Percentiles rank a stretch among this genome's conserved stretches.
These are phyloP conservation scores for Camptogramma bilineatum DNA, from an alignment of 2,888 invertebrate species.

Conservation along the genomic window DNA sequence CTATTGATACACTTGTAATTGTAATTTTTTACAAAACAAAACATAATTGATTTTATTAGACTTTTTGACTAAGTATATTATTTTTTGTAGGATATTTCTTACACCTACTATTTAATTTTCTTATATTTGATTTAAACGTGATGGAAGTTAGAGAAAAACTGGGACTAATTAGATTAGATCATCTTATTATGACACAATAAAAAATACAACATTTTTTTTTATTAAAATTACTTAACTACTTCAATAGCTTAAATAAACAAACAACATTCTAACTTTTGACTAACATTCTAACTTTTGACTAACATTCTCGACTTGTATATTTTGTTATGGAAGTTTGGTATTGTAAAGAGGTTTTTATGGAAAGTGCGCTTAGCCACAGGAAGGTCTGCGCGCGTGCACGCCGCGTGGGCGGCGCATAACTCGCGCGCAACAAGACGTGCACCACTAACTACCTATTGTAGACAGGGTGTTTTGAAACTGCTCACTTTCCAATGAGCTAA, in stretches of 20 bases:
- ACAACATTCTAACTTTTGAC: no score
- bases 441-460: slow-evolving; percentile 74
- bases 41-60: background rate
- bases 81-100: no score
- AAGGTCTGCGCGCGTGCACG: slow-evolving; percentile 50
- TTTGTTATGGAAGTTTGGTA: background rate
- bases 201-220: no score
- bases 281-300: no score
- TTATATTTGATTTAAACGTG: no score
- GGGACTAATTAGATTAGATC: no score
- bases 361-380: slow-evolving; percentile 20
- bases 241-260: no score
- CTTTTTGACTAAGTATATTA: background rate
- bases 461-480: slow-evolving; percentile 57
- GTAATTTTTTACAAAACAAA: background rate
- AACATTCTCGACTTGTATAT: background rate
- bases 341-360: slow-evolving; percentile 11
- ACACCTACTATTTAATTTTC: no score
- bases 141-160: no score
- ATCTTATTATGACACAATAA: no score
- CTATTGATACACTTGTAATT: background rate
- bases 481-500: no score
- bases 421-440: slow-evolving; percentile 79
- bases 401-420: slow-evolving; percentile 75
- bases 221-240: no score